These are phyloP conservation scores for Molanna angustata DNA, from an alignment of 2,888 invertebrate species.

Conservation along the genomic window DNA sequence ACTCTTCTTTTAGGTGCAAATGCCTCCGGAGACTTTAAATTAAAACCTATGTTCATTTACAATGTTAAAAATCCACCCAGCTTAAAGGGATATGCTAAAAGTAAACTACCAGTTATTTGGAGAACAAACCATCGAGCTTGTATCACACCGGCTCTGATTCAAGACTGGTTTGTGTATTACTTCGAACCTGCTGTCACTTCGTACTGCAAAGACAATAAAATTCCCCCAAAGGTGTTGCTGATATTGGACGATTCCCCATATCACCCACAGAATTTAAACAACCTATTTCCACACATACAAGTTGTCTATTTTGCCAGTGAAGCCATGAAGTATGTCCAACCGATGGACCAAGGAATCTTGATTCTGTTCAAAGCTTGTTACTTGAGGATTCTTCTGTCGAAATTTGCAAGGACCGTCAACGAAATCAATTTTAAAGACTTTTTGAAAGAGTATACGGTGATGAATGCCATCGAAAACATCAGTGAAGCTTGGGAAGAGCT, in stretches of 20 bases:
- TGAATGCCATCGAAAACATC: conserved; percentile 17
- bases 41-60: conserved; percentile 40
- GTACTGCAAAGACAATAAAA: conserved; percentile 31
- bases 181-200: conserved; percentile 33
- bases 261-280: conserved; percentile 30
- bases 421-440: conserved; percentile 5
- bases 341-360: conserved; percentile 11
- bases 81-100: conserved; percentile 36
- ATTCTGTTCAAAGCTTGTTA: conserved; percentile 8
- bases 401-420: background rate
- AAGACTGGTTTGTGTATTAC: conserved; percentile 34
- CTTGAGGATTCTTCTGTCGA: conserved; percentile 3
- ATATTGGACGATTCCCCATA: conserved; percentile 31
- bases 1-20: conserved; percentile 37
- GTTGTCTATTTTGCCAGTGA: conserved; percentile 28
- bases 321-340: conserved; percentile 6
- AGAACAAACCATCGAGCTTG: conserved; percentile 37
- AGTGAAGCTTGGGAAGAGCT: conserved; percentile 21
- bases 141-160: conserved; percentile 34
- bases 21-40: conserved; percentile 38
- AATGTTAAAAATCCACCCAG: conserved; percentile 38
- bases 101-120: conserved; percentile 38
- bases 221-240: conserved; percentile 32
- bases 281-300: conserved; percentile 28
- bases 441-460: conserved; percentile 21